These are phyloP conservation scores for Cromileptes altivelis DNA, from an alignment of 2,113 vertebrate species.

Conservation along the genomic window DNA sequence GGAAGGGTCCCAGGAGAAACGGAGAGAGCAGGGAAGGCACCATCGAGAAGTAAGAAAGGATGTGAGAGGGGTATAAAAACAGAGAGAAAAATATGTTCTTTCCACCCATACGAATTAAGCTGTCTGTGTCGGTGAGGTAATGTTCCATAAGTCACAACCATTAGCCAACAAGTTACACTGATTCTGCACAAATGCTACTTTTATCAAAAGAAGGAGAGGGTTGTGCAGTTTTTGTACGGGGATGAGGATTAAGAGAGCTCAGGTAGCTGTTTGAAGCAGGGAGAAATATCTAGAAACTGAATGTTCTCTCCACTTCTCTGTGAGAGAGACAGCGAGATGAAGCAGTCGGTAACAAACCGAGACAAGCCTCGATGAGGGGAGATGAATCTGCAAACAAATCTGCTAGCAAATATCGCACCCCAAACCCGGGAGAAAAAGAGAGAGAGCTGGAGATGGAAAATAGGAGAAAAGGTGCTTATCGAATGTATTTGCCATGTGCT, in stretches of 20 bases:
- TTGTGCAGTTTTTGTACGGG: conserved; percentile 37
- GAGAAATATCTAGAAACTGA: conserved; percentile 42
- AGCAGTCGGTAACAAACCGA: conserved; percentile 53
- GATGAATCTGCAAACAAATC: conserved; percentile 71
- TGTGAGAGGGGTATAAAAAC: conserved; percentile 32
- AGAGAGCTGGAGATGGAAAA: conserved; percentile 1
- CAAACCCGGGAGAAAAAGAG: conserved; percentile 19
- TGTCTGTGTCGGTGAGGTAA: conserved; percentile 62
- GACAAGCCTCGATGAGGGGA: conserved; percentile 53
- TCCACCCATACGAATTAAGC: conserved; percentile 61
- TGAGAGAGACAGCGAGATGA: conserved; percentile 52
- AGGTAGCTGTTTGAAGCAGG: conserved; percentile 61
- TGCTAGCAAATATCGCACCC: conserved; percentile 67
- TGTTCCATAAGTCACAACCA: conserved; percentile 67
- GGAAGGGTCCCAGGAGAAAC: conserved; percentile 53
- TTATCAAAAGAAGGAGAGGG: conserved; percentile 27
- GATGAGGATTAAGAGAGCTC: conserved; percentile 62
- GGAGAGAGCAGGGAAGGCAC: conserved; percentile 32
- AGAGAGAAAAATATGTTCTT: conserved; percentile 59
- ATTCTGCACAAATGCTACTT: conserved; percentile 45
- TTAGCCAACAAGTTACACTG: conserved; percentile 47
- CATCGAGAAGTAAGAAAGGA: conserved; percentile 8
- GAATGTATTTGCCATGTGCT: conserved; percentile 53
- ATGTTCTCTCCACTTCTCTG: conserved; percentile 28
- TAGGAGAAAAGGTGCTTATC: conserved; percentile 40